These are phyloP conservation scores for Leptodactylus fuscus DNA, from an alignment of 2,113 vertebrate genomes.

Conservation along the genomic window DNA sequence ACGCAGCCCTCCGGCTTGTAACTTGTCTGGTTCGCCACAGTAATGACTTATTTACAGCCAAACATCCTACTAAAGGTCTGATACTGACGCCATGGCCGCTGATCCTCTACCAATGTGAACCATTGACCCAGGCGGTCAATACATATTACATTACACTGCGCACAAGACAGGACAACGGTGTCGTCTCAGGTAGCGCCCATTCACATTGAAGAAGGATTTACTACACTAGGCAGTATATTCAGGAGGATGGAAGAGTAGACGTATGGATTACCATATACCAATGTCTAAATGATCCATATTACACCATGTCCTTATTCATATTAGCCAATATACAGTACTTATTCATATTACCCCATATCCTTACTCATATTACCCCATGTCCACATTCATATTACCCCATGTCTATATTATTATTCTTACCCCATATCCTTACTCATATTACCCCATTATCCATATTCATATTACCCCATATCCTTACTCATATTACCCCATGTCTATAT, in stretches of 20 bases:
- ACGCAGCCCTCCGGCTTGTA: not conserved
- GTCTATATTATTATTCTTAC: no score
- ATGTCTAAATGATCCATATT: no score
- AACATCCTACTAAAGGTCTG: not conserved
- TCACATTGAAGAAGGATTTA: not conserved
- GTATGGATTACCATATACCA: no score
- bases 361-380: no score
- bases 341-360: no score
- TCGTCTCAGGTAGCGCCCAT: not conserved
- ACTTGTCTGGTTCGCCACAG: not conserved
- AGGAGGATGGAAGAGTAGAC: not conserved
- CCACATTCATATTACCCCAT: no score
- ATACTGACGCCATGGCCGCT: not conserved
- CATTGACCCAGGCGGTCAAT: slow-evolving; percentile 16
- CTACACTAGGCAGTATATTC: not conserved
- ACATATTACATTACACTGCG: slow-evolving; percentile 4
- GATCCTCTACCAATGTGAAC: not conserved
- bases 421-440: no score
- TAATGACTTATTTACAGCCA: slow-evolving; percentile 1
- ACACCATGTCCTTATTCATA: no score
- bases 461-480: no score
- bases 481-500: no score
- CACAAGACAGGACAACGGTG: not conserved
- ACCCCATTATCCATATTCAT: no score
- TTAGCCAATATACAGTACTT: no score